Base-by-base conservation (phyloP, 2,113 vertebrate genomes). In the Micronycteris hirsuta region DNA sequence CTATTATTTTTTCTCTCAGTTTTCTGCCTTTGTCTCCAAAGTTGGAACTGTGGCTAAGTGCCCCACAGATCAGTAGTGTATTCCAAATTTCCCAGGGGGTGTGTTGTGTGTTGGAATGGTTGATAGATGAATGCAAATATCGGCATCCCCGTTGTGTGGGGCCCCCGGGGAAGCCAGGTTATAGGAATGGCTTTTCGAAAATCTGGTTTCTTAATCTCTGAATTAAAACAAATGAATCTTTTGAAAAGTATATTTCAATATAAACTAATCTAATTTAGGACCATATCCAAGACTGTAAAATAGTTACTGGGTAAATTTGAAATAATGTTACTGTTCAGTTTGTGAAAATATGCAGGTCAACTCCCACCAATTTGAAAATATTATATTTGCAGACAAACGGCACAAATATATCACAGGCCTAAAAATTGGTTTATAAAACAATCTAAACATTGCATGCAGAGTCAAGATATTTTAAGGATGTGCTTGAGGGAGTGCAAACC, bases 381-480 rank as follows among this genome's bases (percentile, higher is more conserved):
- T 74, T 95, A 22, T 95, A 65, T 97, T 96, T 96, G 73, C 82
- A 92, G 93, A 96, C 74, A 97, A 97, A 97, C 86, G 95, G 49
- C 70, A 91, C 93, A 95, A 43, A 95, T 97, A 96, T 65, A 97
- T 96, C 97, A 97, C 12, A 94, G 86, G 65, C 73, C 77, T 95
- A 97, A 94, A 95, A 96, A 97, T 80, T 97, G 88, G 94, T 94
- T 97, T 97, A 96, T 91, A 89, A 96, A 97, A 94, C 93, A 96
- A 96, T 97, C 83, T 91, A 85, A 95, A 83, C 92, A 92, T 89
- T 96, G 82, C 88, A 93, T 82, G 49, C 83, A 86, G 96, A 96
- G 93, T 97, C 82, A 91, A 96, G 91, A 91, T 96, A 97, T 91
- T 97, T 97, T 95, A 94, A 97, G 80, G 95, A 87, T 95, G 91